Evolutionary conservation across 2,113 vertebrate species (phyloP), one percentile per base, ranked within the genome.

Genomic region (Dissostichus mawsoni): DNA sequence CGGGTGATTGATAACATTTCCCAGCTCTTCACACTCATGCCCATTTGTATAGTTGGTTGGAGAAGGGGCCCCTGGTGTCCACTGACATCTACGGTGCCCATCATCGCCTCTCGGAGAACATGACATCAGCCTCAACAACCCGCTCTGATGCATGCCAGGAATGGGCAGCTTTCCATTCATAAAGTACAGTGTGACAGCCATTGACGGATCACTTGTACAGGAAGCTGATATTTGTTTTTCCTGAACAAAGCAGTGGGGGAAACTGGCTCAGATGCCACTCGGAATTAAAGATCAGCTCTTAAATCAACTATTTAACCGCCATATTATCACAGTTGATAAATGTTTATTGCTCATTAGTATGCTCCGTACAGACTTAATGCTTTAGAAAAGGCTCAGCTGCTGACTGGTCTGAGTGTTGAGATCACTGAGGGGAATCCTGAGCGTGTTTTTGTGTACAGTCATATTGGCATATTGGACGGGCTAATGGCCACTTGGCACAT

Each of bases 401-500:
- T 74, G 61, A 75, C 66, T 16, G 20, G 69, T 74, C 52, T n/a
- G 73, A 73, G 69, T 47, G 78, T 51, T 62, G 78, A 69, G 78
- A 78, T 72, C 61, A 58, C 78, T 0, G 66, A 82, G 74, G 91
- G 89, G 76, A 86, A 89, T 87, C 89, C 91, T 82, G 87, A 62
- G 77, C 69, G 55, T 78, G 90, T 89, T 89, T 85, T 81, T 80
- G 85, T 74, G 75, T 85, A 66, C 80, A 56, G 80, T 85, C 50
- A 80, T 85, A 86, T 90, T 70, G 90, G 89, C 86, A 74, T 85
- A 86, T 88, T 79, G 75, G 80, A 82, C 62, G 14, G 61, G 69
- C 76, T 91, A 92, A 92, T 88, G 85, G 90, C 80, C 87, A 80
- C 87, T 93, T 94, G 92, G 93, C 94, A 92, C 87, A 89, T 89